Evolutionary conservation across 2,888 invertebrate genomes (phyloP), one percentile per base, ranked within the genome.

Genomic region (Seira ritae): DNA sequence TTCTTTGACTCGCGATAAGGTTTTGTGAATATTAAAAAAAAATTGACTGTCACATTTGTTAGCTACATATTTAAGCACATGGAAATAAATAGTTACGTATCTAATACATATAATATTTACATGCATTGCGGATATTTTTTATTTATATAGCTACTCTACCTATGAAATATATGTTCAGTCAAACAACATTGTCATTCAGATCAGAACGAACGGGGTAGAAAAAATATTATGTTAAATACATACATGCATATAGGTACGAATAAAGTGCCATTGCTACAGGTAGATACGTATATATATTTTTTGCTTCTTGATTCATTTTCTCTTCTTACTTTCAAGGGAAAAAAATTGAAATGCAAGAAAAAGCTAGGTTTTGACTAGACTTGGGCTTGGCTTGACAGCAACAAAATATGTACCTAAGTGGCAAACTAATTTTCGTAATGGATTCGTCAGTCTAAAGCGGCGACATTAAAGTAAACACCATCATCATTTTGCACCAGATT

Each of bases 111-210:
- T n/a, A n/a, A n/a, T n/a, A n/a, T n/a, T n/a, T n/a, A 31, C 31
- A 31, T 31, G 8, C 3, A 2, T 31, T 31, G 31, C 31, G 31
- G 31, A n/a, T n/a, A n/a, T n/a, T n/a, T n/a, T n/a, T 31, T 31
- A 31, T 2, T 31, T 31, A 4, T 4, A 31, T 2, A 31, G 31
- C 31, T 31, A 4, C 55, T 3, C 2, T 8, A 8, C 55, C 55
- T 55, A 17, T 3, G 3, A 55, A 3, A 22, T 24, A 67, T 67
- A 17, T 37, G 15, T 74, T 74, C 74, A 74, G 74, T 74, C 74
- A 66, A 66, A 46, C 74, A 65, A 46, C 74, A 74, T 74, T 74
- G 74, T 74, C 50, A 74, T 74, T 67, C 50, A 23, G n/a, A n/a
- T n/a, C n/a, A n/a, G n/a, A n/a, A n/a, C n/a, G 50, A 42, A 66